Evolutionary conservation across 2,797 vertebrate species (phyloP).

Genomic region (Cryptoblepharus egeriae): DNA sequence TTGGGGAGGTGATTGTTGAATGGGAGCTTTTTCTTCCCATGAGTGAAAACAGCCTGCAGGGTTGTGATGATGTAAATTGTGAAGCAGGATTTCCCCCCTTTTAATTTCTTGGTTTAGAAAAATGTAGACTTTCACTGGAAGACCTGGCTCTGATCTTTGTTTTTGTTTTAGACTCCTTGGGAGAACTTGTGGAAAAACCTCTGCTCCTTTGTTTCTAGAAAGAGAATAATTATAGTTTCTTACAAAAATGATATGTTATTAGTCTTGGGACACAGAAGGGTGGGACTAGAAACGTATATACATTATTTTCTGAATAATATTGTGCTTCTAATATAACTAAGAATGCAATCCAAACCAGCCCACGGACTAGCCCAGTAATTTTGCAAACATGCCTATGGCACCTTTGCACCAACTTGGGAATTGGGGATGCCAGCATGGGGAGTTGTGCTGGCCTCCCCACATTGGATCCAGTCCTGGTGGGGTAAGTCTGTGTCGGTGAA

Average conservation of each 20-base stretch:
- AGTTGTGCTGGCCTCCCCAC: too few relatives aligned
- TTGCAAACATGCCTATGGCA: too few relatives aligned
- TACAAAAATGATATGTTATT: neutral
- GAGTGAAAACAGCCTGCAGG: neutral
- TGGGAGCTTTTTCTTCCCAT: neutral
- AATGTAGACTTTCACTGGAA: too few relatives aligned
- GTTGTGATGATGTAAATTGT: neutral
- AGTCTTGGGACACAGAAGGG: neutral
- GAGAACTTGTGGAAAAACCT: neutral
- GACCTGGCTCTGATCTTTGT: neutral
- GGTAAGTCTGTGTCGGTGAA: too few relatives aligned
- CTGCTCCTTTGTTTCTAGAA: neutral
- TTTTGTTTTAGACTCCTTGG: neutral
- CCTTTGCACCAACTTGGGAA: too few relatives aligned
- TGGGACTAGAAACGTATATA: neutral
- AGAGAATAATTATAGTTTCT: neutral
- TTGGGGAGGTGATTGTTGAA: neutral
- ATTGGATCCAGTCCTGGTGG: too few relatives aligned
- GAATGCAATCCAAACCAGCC: too few relatives aligned
- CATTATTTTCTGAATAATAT: neutral
- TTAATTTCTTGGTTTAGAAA: neutral
- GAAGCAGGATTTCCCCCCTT: neutral
- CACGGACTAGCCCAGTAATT: too few relatives aligned
- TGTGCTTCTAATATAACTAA: neutral
- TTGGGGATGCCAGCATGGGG: too few relatives aligned